Evolutionary conservation across 2,113 vertebrate species (phyloP), one percentile per base, ranked within the genome.

Genomic region (Oophaga pumilio): DNA sequence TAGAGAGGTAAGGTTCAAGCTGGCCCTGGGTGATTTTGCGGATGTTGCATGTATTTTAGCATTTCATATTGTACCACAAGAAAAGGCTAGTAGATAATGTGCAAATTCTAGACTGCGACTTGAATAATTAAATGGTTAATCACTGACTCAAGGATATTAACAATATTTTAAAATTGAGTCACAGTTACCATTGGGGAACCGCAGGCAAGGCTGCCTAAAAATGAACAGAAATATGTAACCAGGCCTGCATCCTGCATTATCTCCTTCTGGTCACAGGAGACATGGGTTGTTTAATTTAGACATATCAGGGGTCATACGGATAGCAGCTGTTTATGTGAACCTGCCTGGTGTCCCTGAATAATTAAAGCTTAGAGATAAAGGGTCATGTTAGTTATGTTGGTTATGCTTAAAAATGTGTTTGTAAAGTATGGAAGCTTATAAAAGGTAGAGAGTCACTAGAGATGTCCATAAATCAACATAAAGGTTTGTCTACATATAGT

Each of bases 281-380:
- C 43, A 20, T n/a, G 18, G 17, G 28, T 74, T 74, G 71, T 74
- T 74, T 74, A 74, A 74, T 74, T 15, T 74, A 76, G 8, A 76
- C 43, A 69, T 69, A 24, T 69, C 24, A 24, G 22, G 74, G 10
- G 8, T 28, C 33, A 80, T 60, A 79, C n/a, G 22, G 20, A 59
- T 10, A 43, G 49, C 43, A 60, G 26, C 77, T 28, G 77, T 79
- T 79, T 59, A 28, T 28, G 28, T 20, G 17, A 80, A 59, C 78
- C 78, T 80, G 78, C 60, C 26, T 13, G 8, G 5, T 20, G 12
- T 22, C 43, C 11, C 11, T 20, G 26, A 80, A 60, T 57, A 59
- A 53, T 57, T 79, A 33, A 60, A 57, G 33, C 26, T 9, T 28
- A 60, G 13, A 59, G 77, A 68, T 28, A 80, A 80, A 80, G 12